Base-by-base conservation (phyloP, 2,797 vertebrate genomes). In the Botia almorhae region DNA sequence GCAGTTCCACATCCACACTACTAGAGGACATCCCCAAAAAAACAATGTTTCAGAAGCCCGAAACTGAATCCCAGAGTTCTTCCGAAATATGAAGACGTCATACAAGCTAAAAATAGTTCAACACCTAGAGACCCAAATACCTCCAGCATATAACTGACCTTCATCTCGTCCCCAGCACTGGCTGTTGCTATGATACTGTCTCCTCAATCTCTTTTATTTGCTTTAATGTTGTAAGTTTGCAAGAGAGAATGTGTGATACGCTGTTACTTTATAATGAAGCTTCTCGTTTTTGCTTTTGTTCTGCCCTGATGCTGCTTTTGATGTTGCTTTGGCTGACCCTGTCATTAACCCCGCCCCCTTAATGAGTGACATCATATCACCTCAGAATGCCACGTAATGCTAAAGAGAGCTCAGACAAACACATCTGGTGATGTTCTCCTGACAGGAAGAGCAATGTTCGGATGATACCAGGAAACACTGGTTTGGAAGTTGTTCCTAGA, bases 251-350 rank as follows among this genome's bases (percentile, higher is more conserved):
- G 23, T 50, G 39, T 82, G 70, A 78, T 51, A n/a, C 65, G 87
- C 58, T 80, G 33, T 76, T 84, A 55, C 87, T 84, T 82, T 83
- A 78, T 85, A 85, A 65, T 80, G 78, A 82, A 89, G 89, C 88
- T 89, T 90, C 89, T 80, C 67, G 82, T 87, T 90, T 89, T 74
- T 91, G 81, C 89, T 79, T 91, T 88, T 93, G 81, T 90, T 85
- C 90, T 88, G 17, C 46, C 46, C 43, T 53, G n/a, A 68, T 81
- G 79, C 60, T 65, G 26, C 61, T 64, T 73, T 83, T 46, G 4
- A 56, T 69, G 82, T 64, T 78, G 85, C 81, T 84, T 83, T 86
- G 85, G 75, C 83, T 82, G 78, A 53, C n/a, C 68, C 70, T 84
- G 26, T 81, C 19, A 61, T 91, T 90, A 74, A 90, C 85, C 87